phyloP scores from a whole-genome alignment of 2,888 invertebrate genomes.

The Athalia cordata region DNA sequence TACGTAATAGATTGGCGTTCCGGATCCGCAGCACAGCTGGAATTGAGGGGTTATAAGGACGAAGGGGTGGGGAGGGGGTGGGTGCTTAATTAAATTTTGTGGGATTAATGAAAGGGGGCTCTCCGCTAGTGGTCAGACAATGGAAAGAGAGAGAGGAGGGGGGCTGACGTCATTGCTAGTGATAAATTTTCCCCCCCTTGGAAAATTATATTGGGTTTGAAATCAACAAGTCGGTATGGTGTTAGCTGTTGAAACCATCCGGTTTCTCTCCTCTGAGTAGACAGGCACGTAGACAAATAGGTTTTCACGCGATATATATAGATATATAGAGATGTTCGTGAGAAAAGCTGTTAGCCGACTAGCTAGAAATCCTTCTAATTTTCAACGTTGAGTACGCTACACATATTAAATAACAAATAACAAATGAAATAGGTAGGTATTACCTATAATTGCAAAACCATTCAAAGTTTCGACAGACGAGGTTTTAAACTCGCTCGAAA shows the following conservation, averaged over 20 bases:
- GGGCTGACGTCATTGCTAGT: constrained; percentile 19
- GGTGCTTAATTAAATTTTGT: constrained; percentile 64
- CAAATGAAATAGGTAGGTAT: no score
- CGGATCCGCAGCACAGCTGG: neutral
- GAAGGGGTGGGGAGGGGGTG: neutral
- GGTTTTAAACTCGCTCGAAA: neutral
- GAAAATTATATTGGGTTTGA: constrained; percentile 34
- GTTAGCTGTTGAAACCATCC: neutral
- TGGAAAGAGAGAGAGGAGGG: neutral
- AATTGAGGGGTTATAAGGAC: neutral
- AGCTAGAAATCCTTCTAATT: no score
- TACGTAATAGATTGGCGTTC: no score
- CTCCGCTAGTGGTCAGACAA: constrained; percentile 45
- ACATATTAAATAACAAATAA: no score
- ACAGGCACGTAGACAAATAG: constrained; percentile 24
- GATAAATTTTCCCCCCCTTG: constrained; percentile 18
- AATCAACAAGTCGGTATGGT: constrained; percentile 29
- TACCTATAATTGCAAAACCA: neutral
- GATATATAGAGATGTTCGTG: no score
- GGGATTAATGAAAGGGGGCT: constrained; percentile 62
- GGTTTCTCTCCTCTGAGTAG: constrained; percentile 1
- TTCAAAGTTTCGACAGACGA: neutral
- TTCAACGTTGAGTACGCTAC: no score
- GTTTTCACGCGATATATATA: neutral
- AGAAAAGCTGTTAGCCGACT: no score